A percentile compares a stretch with the other conserved stretches of the same genome.
phyloP scores from a whole-genome alignment of 92 coral and sea anemone genomes.

The Umimayanthus chanpuru region DNA sequence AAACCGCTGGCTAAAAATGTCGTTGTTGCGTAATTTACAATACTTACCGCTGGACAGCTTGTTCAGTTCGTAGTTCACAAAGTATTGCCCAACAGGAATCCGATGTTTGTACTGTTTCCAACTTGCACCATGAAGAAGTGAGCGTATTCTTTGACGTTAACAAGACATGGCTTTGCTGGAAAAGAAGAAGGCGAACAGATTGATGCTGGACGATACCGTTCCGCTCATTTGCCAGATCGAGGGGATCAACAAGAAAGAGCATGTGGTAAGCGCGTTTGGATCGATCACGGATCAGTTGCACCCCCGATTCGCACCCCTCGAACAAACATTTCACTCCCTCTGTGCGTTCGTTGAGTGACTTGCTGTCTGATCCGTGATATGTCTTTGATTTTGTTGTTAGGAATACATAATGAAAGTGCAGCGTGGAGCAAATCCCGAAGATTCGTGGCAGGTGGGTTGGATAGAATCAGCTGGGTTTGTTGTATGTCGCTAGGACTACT shows the following conservation, averaged over 20 bases:
- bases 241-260: slow-evolving; percentile 88
- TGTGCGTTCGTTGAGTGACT: not conserved
- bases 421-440: slow-evolving; percentile 91
- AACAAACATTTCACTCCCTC: not conserved
- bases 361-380: not conserved
- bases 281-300: too few species aligned
- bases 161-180: slow-evolving; percentile 69
- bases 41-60: not conserved
- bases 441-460: slow-evolving; percentile 86
- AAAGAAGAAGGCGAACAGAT: slow-evolving; percentile 45
- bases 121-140: not conserved
- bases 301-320: too few species aligned
- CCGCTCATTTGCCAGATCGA: slow-evolving; percentile 90
- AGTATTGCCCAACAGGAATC: slow-evolving; percentile 2
- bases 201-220: slow-evolving; percentile 76
- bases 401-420: slow-evolving; percentile 94
- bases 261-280: slow-evolving; percentile 69
- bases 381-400: slow-evolving; percentile 50
- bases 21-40: not conserved
- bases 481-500: too few species aligned
- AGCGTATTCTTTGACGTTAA: not conserved
- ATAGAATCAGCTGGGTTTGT: not conserved
- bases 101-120: not conserved
- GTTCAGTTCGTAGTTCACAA: not conserved
- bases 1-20: not conserved